phyloP scores from a whole-genome alignment of 2,888 invertebrate genomes.

The Ganaspis brasiliensis region DNA sequence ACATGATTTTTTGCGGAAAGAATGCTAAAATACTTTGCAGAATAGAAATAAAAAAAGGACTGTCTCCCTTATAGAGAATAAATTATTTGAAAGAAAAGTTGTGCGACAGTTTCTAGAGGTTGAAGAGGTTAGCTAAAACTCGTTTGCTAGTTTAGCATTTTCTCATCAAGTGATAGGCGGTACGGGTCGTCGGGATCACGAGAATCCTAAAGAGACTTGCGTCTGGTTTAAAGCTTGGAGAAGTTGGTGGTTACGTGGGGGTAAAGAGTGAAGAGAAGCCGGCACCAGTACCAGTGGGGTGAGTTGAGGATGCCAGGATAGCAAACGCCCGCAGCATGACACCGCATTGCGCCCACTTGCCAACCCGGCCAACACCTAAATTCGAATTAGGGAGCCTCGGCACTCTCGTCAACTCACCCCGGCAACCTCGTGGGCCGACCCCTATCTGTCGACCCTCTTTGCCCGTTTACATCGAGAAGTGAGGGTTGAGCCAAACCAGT shows the following conservation, averaged over 20 bases:
- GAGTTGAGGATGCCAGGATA: conserved; percentile 62
- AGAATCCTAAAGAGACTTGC: conserved; percentile 13
- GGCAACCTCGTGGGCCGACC: conserved; percentile 52
- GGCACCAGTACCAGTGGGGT: conserved; percentile 52
- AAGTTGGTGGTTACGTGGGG: conserved; percentile 8
- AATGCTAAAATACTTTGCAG: too few relatives aligned
- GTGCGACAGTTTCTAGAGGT: not conserved
- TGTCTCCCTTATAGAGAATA: too few relatives aligned
- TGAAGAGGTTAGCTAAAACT: conserved; percentile 2
- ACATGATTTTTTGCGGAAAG: too few relatives aligned
- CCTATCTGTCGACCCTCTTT: conserved; percentile 59
- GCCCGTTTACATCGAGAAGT: conserved; percentile 50
- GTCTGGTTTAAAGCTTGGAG: conserved; percentile 18
- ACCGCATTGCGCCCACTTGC: conserved; percentile 78
- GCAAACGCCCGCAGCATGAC: conserved; percentile 76
- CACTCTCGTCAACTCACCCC: conserved; percentile 71
- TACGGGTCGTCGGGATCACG: conserved; percentile 25
- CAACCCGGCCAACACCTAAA: conserved; percentile 77
- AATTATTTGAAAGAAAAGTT: too few relatives aligned
- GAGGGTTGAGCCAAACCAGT: conserved; percentile 51
- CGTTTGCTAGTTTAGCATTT: conserved; percentile 28
- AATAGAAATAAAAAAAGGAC: too few relatives aligned
- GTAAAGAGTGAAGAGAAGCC: conserved; percentile 20
- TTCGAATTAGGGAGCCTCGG: conserved; percentile 76
- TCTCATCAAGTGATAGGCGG: conserved; percentile 31